phyloP scores from a whole-genome alignment of 2,797 vertebrate genomes.

The Arctocebus calabarensis region DNA sequence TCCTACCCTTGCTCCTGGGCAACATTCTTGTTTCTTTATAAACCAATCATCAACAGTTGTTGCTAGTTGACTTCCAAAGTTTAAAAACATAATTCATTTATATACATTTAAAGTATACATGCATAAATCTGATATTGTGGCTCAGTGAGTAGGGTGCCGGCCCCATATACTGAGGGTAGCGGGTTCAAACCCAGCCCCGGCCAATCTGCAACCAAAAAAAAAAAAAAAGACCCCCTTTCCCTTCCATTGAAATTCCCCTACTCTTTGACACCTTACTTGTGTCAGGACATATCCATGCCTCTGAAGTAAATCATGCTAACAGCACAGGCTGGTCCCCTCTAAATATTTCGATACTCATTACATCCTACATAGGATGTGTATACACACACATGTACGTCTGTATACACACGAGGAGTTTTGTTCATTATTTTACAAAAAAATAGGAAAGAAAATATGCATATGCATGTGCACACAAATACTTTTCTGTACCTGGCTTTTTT shows the following conservation, averaged over 20 bases:
- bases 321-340: neutral
- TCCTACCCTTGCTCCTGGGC: neutral
- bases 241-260: neutral
- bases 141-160: too few relatives aligned
- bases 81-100: slow-evolving; percentile 24
- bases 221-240: neutral
- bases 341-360: neutral
- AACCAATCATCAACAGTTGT: neutral
- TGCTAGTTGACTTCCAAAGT: neutral
- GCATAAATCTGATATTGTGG: neutral
- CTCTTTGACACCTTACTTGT: neutral
- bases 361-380: neutral
- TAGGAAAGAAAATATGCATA: neutral
- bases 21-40: slow-evolving; percentile 44
- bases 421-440: neutral
- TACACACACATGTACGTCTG: neutral
- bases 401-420: neutral
- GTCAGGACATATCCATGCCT: neutral
- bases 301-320: neutral
- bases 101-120: neutral
- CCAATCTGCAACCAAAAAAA: too few relatives aligned
- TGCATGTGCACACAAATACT: neutral
- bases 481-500: slow-evolving; percentile 15
- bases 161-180: too few relatives aligned
- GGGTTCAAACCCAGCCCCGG: too few relatives aligned